These are phyloP conservation scores for Ariopsis seemanni DNA, from an alignment of 2,113 vertebrate genomes.

Conservation along the genomic window DNA sequence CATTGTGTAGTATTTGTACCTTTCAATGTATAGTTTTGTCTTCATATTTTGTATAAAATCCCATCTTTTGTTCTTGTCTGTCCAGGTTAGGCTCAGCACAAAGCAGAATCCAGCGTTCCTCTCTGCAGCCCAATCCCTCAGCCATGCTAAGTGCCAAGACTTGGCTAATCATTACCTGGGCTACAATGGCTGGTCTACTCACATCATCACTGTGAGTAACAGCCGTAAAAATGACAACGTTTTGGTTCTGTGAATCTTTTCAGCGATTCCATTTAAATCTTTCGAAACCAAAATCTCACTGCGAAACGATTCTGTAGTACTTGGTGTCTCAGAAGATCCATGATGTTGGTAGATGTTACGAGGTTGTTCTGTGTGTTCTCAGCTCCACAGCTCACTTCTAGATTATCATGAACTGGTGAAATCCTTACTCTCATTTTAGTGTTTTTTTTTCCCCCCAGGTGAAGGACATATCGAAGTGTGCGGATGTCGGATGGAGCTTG, in stretches of 20 bases:
- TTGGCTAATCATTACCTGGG: slow-evolving; percentile 76
- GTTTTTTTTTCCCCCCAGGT: slow-evolving; percentile 59
- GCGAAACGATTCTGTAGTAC: neutral
- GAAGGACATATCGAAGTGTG: slow-evolving; percentile 69
- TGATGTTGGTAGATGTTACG: neutral
- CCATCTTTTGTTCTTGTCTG: neutral
- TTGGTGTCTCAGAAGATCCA: neutral
- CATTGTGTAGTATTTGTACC: neutral
- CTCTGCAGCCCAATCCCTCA: slow-evolving; percentile 51
- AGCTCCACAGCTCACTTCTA: neutral
- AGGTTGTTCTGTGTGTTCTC: neutral
- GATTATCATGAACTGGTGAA: neutral
- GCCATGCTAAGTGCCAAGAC: slow-evolving; percentile 69
- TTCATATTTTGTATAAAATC: neutral
- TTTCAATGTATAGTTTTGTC: neutral
- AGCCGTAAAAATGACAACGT: neutral
- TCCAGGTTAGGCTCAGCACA: slow-evolving; percentile 69
- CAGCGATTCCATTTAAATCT: neutral
- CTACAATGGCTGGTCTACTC: slow-evolving; percentile 77
- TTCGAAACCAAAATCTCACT: neutral
- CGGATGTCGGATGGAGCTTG: slow-evolving; percentile 42
- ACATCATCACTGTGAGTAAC: slow-evolving; percentile 71
- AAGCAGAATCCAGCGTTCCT: slow-evolving; percentile 55
- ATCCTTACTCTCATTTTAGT: neutral
- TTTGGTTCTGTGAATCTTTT: neutral